A percentile compares a stretch with the other conserved stretches of the same genome.
Evolutionary conservation across 2,888 invertebrate species (phyloP).

Genomic region (Eupithecia vulgata): DNA sequence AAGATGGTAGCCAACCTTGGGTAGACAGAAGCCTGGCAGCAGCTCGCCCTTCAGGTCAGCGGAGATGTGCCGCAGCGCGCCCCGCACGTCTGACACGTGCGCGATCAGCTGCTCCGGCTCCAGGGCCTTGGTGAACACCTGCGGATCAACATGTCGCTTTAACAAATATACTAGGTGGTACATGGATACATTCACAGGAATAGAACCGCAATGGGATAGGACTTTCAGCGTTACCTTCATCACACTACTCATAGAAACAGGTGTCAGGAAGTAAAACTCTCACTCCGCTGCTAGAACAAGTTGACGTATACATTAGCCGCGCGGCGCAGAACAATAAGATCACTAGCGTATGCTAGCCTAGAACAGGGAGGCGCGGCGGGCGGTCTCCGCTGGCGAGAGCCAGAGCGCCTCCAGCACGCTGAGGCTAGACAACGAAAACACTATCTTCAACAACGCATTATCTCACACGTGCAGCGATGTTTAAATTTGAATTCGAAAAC

Average conservation of each 20-base stretch:
- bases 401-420: too few relatives aligned
- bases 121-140: conserved; percentile 90
- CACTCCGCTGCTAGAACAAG: too few relatives aligned
- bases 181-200: background rate
- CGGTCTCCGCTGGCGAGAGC: too few relatives aligned
- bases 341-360: too few relatives aligned
- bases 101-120: conserved; percentile 93
- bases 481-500: too few relatives aligned
- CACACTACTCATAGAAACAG: too few relatives aligned
- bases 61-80: conserved; percentile 95
- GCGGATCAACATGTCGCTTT: background rate
- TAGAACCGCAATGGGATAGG: background rate
- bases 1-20: conserved; percentile 84
- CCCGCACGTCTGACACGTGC: conserved; percentile 94
- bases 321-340: too few relatives aligned
- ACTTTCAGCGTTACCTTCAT: background rate
- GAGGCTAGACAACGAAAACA: too few relatives aligned
- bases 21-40: conserved; percentile 96
- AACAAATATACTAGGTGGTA: background rate
- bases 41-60: conserved; percentile 92
- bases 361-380: too few relatives aligned
- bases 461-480: too few relatives aligned
- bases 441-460: too few relatives aligned
- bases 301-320: too few relatives aligned
- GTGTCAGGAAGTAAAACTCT: background rate